These are phyloP conservation scores for Cirrhinus molitorella DNA, from an alignment of 2,797 vertebrate species.

Conservation along the genomic window DNA sequence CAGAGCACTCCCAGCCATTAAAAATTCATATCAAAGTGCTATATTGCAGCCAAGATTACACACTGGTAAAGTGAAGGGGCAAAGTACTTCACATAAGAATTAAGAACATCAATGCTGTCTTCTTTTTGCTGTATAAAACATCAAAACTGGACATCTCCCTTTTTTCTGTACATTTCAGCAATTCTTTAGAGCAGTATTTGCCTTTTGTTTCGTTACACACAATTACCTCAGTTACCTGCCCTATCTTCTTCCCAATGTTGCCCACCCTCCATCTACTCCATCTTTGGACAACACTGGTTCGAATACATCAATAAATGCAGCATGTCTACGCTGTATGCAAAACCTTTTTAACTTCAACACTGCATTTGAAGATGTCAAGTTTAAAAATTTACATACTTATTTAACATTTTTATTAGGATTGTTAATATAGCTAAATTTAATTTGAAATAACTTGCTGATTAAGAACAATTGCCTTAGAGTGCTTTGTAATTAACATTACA, in stretches of 20 bases:
- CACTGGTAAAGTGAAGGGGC: constrained; percentile 2
- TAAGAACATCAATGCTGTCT: constrained; percentile 44
- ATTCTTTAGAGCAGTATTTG: background rate
- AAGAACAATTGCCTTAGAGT: background rate
- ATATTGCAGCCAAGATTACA: constrained; percentile 10
- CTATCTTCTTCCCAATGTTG: background rate
- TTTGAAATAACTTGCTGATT: background rate
- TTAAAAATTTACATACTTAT: background rate
- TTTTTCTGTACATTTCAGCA: background rate
- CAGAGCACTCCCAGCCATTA: constrained; percentile 15
- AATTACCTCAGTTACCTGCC: background rate
- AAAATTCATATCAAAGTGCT: constrained; percentile 32
- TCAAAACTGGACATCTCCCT: background rate
- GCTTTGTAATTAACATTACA: background rate
- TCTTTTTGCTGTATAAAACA: background rate
- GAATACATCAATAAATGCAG: background rate
- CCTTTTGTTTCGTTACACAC: background rate
- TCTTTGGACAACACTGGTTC: too few species aligned
- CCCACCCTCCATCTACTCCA: background rate
- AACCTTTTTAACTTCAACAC: background rate
- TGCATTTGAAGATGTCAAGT: background rate
- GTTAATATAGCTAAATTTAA: background rate
- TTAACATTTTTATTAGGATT: background rate
- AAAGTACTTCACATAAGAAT: constrained; percentile 38
- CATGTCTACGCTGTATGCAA: background rate